Evolutionary conservation across 1,140 invertebrate species (phyloP).

Genomic region (Atta colombica): DNA sequence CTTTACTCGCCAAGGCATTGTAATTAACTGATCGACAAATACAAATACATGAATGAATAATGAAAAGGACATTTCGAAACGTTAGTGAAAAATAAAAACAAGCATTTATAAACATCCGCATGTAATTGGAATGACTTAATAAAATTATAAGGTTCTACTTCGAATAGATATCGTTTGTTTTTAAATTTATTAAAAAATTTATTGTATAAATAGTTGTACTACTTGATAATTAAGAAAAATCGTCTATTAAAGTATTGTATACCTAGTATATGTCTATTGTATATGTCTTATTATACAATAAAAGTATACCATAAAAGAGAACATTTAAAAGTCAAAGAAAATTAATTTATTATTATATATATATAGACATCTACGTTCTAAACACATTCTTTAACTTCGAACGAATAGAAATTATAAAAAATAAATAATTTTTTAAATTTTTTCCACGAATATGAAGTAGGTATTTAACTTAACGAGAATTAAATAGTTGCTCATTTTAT

Average conservation of each 20-base stretch:
- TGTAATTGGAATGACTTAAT: too few species aligned
- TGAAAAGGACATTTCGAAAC: too few species aligned
- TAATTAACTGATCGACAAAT: too few species aligned
- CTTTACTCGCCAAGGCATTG: too few species aligned
- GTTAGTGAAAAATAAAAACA: too few species aligned
- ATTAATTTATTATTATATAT: not conserved
- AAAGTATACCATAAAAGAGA: not conserved
- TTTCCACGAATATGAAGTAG: not conserved
- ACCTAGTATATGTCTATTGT: too few species aligned
- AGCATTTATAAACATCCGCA: too few species aligned
- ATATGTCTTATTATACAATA: not conserved
- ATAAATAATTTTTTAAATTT: not conserved
- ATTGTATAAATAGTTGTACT: not conserved
- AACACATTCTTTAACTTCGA: not conserved
- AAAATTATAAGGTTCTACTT: too few species aligned
- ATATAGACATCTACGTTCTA: not conserved
- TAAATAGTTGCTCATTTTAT: not conserved
- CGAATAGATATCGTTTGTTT: not conserved
- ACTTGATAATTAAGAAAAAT: not conserved
- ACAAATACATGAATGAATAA: too few species aligned
- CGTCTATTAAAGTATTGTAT: not conserved
- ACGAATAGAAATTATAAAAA: not conserved
- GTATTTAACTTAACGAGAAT: slow-evolving; percentile 2
- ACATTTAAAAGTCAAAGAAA: not conserved
- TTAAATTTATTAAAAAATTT: not conserved